A percentile compares a stretch with the other conserved stretches of the same genome.
phyloP scores from a whole-genome alignment of 2,888 invertebrate genomes.

The Ephialtes manifestator region DNA sequence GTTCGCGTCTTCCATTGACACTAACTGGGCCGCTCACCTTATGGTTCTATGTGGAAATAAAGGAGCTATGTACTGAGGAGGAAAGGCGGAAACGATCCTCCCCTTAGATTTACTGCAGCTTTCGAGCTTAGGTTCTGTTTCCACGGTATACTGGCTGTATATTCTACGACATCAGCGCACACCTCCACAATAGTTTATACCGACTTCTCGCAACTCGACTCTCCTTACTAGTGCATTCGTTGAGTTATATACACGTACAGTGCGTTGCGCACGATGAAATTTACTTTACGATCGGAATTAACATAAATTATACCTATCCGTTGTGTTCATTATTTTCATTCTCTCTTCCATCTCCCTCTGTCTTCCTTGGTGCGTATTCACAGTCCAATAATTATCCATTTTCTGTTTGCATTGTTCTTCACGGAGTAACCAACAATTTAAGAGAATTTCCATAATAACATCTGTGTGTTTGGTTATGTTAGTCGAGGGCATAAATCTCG shows the following conservation, averaged over 20 bases:
- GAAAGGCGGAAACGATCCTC: conserved; percentile 17
- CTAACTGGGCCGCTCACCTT: too few species aligned
- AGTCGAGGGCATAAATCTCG: conserved; percentile 75
- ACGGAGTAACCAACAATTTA: conserved; percentile 76
- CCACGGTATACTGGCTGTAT: neutral
- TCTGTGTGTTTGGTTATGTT: conserved; percentile 64
- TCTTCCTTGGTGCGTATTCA: conserved; percentile 64
- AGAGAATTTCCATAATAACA: conserved; percentile 79
- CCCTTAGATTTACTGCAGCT: conserved; percentile 1
- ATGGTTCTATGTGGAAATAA: neutral
- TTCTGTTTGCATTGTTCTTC: conserved; percentile 81
- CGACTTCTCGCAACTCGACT: conserved; percentile 9
- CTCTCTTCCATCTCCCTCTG: conserved; percentile 14
- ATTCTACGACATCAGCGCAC: conserved; percentile 2
- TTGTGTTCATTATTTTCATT: conserved; percentile 30
- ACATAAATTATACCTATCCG: conserved; percentile 73
- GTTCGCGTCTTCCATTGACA: too few species aligned
- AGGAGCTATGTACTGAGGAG: neutral
- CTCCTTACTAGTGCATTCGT: neutral
- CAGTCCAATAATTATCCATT: conserved; percentile 80
- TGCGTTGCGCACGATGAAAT: conserved; percentile 56
- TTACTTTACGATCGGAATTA: conserved; percentile 76
- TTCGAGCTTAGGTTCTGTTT: conserved; percentile 5
- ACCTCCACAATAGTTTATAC: neutral
- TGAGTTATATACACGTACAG: neutral